phyloP scores from a whole-genome alignment of 2,888 invertebrate genomes.

The Pollenia labialis region DNA sequence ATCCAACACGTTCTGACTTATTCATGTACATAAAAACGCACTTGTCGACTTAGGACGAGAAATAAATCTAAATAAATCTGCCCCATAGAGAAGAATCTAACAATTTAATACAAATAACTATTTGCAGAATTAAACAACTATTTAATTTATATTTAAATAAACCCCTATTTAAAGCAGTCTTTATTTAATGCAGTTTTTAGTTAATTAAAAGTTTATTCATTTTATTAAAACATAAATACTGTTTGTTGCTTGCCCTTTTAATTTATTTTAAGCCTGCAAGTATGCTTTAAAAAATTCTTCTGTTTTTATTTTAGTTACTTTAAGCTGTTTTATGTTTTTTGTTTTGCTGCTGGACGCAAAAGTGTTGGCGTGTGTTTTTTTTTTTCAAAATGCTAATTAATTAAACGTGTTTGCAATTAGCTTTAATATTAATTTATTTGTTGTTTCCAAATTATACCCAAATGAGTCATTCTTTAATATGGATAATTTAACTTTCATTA shows the following conservation, averaged over 20 bases:
- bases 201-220: not conserved
- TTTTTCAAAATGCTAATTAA: conserved; percentile 28
- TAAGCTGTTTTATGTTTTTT: not conserved
- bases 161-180: not conserved
- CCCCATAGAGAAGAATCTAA: not conserved
- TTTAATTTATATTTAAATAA: not conserved
- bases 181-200: too few species aligned
- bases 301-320: not conserved
- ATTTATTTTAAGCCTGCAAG: conserved; percentile 27
- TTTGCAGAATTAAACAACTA: not conserved
- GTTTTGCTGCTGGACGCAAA: not conserved
- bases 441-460: conserved; percentile 55
- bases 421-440: conserved; percentile 68
- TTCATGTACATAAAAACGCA: conserved; percentile 17
- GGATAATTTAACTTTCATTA: conserved; percentile 33
- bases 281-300: conserved; percentile 19
- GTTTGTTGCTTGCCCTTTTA: not conserved
- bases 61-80: conserved; percentile 50
- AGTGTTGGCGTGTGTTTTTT: not conserved
- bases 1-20: conserved; percentile 39
- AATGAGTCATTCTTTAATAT: conserved; percentile 55
- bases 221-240: not conserved
- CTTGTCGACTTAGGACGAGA: conserved; percentile 48
- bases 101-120: not conserved
- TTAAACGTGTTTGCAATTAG: conserved; percentile 42